A percentile compares a stretch with the other conserved stretches of the same genome.
These are phyloP conservation scores for Luperina testacea DNA, from an alignment of 2,888 invertebrate genomes.

Conservation along the genomic window DNA sequence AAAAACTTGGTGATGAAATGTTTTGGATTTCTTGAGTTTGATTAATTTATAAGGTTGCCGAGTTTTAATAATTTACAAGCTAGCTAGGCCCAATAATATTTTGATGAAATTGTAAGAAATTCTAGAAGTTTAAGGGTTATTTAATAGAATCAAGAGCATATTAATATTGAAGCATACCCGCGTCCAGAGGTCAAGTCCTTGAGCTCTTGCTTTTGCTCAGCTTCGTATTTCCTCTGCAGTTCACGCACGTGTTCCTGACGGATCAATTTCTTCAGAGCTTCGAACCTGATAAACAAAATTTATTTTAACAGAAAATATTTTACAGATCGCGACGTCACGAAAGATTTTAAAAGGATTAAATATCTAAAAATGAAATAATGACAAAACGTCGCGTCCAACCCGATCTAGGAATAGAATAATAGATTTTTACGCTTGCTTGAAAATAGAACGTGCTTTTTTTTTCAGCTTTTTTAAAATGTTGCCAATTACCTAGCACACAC, in stretches of 20 bases:
- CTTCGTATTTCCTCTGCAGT: slow-evolving; percentile 93
- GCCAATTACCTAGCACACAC: neutral
- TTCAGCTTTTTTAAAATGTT: neutral
- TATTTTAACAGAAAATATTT: neutral
- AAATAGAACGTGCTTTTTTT: slow-evolving; percentile 3
- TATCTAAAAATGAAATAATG: slow-evolving; percentile 15
- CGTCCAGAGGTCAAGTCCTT: slow-evolving; percentile 91
- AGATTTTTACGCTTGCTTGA: slow-evolving; percentile 1
- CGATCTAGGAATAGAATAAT: neutral
- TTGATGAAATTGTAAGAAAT: neutral
- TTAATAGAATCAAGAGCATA: slow-evolving; percentile 9
- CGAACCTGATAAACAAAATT: slow-evolving; percentile 88
- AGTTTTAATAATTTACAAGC: slow-evolving; percentile 9
- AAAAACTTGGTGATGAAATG: slow-evolving; percentile 17
- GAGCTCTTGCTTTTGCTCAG: slow-evolving; percentile 93
- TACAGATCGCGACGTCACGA: neutral
- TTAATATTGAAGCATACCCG: slow-evolving; percentile 79
- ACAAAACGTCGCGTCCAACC: slow-evolving; percentile 9
- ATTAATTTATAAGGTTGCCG: slow-evolving; percentile 22
- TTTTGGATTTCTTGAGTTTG: slow-evolving; percentile 16
- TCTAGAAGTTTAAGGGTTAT: neutral
- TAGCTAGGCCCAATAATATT: neutral
- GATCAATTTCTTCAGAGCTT: slow-evolving; percentile 94
- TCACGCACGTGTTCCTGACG: slow-evolving; percentile 94
- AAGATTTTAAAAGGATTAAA: neutral